Conservation (phyloP, 2,113 vertebrate species). For the Podarcis cretensis region DNA sequence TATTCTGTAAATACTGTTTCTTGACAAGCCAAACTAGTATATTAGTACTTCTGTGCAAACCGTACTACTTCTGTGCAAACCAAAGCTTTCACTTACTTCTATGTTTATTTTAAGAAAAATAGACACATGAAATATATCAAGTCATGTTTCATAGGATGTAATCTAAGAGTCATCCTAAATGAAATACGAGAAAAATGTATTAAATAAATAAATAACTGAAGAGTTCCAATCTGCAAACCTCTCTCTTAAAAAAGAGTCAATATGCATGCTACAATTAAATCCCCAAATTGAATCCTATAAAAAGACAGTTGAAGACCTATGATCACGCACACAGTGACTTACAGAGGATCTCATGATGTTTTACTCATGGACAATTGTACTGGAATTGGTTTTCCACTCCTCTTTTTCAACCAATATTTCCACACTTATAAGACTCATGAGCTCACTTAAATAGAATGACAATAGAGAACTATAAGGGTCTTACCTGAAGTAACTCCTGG, state of each 20-base stretch:
- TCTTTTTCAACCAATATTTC: not conserved
- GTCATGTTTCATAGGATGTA: not conserved
- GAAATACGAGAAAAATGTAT: not conserved
- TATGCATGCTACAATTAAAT: not conserved
- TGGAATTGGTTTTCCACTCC: not conserved
- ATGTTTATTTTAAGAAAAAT: not conserved
- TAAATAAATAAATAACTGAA: not conserved
- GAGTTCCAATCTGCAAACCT: not conserved
- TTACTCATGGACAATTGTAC: not conserved
- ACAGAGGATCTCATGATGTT: not conserved
- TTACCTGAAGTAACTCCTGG: slow-evolving; percentile 84
- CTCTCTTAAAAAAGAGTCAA: not conserved
- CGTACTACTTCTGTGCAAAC: not conserved
- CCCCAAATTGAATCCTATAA: not conserved
- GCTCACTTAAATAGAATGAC: not conserved
- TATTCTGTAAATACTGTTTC: not conserved
- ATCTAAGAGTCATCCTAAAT: not conserved
- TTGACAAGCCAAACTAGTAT: accelerated
- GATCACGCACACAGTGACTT: not conserved
- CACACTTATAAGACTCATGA: not conserved
- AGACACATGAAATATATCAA: not conserved
- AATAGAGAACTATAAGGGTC: not conserved
- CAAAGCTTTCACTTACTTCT: not conserved
- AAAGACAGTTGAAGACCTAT: not conserved
- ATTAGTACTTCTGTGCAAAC: not conserved